Percentiles rank a stretch among this genome's conserved stretches.
Evolutionary conservation across 2,888 invertebrate genomes (phyloP).

Genomic region (Hypena proboscidalis): DNA sequence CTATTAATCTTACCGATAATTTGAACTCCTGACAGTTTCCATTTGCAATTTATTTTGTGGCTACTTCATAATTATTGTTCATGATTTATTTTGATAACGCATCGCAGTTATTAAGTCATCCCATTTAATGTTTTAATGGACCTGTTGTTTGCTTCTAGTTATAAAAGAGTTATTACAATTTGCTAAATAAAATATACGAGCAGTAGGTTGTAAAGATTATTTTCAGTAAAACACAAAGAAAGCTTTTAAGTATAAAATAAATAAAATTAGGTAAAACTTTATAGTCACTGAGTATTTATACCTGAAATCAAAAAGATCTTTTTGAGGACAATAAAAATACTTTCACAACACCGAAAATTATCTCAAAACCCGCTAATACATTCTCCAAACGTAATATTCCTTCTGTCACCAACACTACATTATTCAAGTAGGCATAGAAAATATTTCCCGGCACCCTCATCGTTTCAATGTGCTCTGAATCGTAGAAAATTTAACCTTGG

Average conservation of each 20-base stretch:
- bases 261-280: too few species aligned
- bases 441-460: conserved; percentile 18
- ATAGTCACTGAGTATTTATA: too few species aligned
- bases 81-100: conserved; percentile 1
- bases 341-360: neutral
- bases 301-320: neutral
- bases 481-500: conserved; percentile 23
- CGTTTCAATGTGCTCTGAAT: conserved; percentile 11
- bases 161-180: too few species aligned
- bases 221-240: too few species aligned
- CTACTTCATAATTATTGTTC: conserved; percentile 5
- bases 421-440: conserved; percentile 10
- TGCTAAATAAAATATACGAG: too few species aligned
- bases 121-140: neutral
- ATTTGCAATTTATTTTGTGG: conserved; percentile 32
- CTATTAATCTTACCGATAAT: conserved; percentile 36
- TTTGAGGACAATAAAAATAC: neutral
- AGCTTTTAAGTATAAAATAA: too few species aligned
- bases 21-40: conserved; percentile 28
- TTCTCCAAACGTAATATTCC: conserved; percentile 4
- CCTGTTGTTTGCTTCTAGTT: conserved; percentile 12
- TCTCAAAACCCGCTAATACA: neutral
- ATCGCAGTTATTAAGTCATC: neutral
- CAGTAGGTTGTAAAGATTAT: too few species aligned
- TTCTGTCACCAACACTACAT: conserved; percentile 3